Evolutionary conservation across 2,797 vertebrate genomes (phyloP).

Genomic region (Enteromius fasciolatus): DNA sequence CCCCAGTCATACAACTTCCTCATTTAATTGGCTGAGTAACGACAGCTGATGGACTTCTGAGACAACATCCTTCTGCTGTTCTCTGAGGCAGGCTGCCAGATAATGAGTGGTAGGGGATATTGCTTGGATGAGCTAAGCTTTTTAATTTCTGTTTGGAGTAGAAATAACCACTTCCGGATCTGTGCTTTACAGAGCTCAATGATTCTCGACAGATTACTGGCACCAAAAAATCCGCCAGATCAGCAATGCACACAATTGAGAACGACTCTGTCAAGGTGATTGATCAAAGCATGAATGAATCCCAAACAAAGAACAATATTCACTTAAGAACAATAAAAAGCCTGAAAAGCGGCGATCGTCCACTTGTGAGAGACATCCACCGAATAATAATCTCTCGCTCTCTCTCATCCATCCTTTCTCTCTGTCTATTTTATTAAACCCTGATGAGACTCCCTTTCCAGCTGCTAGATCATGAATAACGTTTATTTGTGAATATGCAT

Average conservation of each 20-base stretch:
- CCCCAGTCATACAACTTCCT: not conserved
- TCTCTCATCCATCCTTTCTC: not conserved
- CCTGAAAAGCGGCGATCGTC: not conserved
- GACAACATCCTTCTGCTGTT: constrained; percentile 8
- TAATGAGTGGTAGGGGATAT: not conserved
- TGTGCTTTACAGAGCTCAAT: not conserved
- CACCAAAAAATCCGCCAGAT: not conserved
- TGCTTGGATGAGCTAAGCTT: not conserved
- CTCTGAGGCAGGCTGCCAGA: not conserved
- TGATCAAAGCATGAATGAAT: not conserved
- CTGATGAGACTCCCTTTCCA: constrained; percentile 6
- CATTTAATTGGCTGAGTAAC: not conserved
- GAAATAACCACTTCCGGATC: not conserved
- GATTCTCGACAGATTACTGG: constrained; percentile 7
- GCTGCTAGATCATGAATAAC: constrained; percentile 25
- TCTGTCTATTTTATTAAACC: not conserved
- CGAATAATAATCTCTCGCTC: not conserved
- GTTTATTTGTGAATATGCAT: constrained; percentile 15
- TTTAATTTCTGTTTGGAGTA: constrained; percentile 14
- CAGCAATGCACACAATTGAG: not conserved
- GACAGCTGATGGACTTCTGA: not conserved
- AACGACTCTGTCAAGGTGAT: not conserved
- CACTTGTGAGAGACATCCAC: not conserved
- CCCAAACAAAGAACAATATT: not conserved
- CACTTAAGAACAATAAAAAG: constrained; percentile 8